phyloP scores from a whole-genome alignment of 2,888 invertebrate genomes.

The Cantharis rufa region DNA sequence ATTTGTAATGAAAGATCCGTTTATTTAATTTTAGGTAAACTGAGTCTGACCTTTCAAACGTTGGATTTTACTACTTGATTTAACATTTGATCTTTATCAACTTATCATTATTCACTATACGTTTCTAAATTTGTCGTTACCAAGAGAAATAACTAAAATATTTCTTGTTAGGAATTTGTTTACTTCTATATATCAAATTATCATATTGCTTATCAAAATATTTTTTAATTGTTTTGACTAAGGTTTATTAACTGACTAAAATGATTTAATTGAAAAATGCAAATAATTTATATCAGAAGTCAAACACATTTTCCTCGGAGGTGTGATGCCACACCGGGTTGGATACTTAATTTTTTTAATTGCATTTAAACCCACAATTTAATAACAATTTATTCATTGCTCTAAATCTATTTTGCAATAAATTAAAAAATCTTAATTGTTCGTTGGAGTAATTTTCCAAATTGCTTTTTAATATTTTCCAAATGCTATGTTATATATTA shows the following conservation, averaged over 20 bases:
- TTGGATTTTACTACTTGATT: neutral
- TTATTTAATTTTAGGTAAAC: too few species aligned
- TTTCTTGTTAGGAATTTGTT: neutral
- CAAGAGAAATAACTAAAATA: neutral
- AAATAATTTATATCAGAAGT: neutral
- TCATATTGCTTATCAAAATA: neutral
- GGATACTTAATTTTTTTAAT: neutral
- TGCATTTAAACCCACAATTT: neutral
- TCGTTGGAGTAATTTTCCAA: too few species aligned
- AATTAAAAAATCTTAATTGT: neutral
- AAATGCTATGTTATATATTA: too few species aligned
- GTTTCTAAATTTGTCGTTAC: neutral
- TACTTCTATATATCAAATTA: neutral
- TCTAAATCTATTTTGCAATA: neutral
- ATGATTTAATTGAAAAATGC: neutral
- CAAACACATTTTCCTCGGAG: neutral
- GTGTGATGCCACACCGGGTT: neutral
- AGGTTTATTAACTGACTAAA: neutral
- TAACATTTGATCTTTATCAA: too few species aligned
- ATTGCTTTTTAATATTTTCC: too few species aligned
- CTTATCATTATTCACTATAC: neutral
- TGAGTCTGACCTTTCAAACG: neutral
- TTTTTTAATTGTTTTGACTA: neutral
- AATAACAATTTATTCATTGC: neutral
- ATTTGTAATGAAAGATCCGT: neutral